phyloP scores from a whole-genome alignment of 2,888 invertebrate species.

The Dascillus cervinus region DNA sequence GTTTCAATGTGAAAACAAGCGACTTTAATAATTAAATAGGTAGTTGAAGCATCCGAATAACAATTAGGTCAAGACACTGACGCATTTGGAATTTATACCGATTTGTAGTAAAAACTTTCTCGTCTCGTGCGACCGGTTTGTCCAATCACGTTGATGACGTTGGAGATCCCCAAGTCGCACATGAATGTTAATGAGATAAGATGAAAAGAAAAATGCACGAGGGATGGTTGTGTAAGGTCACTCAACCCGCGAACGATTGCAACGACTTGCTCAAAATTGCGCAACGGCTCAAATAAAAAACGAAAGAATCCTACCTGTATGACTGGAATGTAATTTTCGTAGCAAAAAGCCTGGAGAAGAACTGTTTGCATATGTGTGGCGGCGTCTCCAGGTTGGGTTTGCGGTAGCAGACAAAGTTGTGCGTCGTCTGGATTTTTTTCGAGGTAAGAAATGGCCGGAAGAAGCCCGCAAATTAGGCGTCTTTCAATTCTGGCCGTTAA shows the following conservation, averaged over 20 bases:
- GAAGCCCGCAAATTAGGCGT: conserved; percentile 55
- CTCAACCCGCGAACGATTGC: too few species aligned
- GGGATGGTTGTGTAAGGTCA: too few species aligned
- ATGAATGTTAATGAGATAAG: too few species aligned
- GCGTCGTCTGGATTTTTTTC: conserved; percentile 54
- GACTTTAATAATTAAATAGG: too few species aligned
- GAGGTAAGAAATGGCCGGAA: conserved; percentile 54
- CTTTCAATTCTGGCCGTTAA: conserved; percentile 49
- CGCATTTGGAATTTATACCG: conserved; percentile 3
- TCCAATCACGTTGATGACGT: too few species aligned
- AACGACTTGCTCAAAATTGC: too few species aligned
- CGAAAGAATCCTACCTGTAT: conserved; percentile 51
- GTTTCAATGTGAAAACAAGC: too few species aligned
- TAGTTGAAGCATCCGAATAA: too few species aligned
- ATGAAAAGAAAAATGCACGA: not conserved
- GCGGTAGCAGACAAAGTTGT: conserved; percentile 61
- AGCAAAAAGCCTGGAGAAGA: conserved; percentile 68
- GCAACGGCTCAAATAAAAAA: conserved; percentile 4
- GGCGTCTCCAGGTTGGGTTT: conserved; percentile 61
- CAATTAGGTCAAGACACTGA: too few species aligned
- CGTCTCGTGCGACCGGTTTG: too few species aligned
- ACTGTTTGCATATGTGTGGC: conserved; percentile 74
- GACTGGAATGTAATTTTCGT: conserved; percentile 69
- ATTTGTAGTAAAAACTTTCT: too few species aligned
- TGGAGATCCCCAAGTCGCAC: too few species aligned